A percentile compares a stretch with the other conserved stretches of the same genome.
phyloP scores from a whole-genome alignment of 2,888 invertebrate genomes.

The Metalampra italica region DNA sequence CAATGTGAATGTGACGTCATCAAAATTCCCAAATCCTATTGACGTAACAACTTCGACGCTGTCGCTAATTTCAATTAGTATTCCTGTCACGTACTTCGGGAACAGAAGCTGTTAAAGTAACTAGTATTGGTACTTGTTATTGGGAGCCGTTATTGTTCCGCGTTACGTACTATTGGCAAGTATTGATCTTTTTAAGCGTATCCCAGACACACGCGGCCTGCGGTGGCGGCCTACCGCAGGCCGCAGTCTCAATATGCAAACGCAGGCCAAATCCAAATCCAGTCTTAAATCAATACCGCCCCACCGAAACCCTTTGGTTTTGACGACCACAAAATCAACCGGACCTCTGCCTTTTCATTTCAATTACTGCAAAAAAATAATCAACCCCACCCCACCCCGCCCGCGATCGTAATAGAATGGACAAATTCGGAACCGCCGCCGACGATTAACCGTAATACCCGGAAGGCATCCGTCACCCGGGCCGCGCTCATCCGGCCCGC shows the following conservation, averaged over 20 bases:
- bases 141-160: neutral
- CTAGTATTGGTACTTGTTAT: slow-evolving; percentile 3
- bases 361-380: no score
- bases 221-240: no score
- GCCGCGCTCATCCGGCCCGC: slow-evolving; percentile 4
- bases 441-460: slow-evolving; percentile 12
- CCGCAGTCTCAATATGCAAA: no score
- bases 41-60: neutral
- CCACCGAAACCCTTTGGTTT: no score
- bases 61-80: neutral
- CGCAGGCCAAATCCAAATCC: no score
- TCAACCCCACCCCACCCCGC: neutral
- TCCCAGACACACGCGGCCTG: no score
- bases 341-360: no score
- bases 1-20: neutral
- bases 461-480: slow-evolving; percentile 16
- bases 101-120: slow-evolving; percentile 9
- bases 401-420: slow-evolving; percentile 2
- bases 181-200: no score
- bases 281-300: no score
- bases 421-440: slow-evolving; percentile 11
- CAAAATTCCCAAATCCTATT: neutral
- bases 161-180: neutral
- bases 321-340: no score
- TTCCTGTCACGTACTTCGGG: slow-evolving; percentile 3